Evolutionary conservation across 2,888 invertebrate species (phyloP).

Genomic region (Oegoconia quadripuncta): DNA sequence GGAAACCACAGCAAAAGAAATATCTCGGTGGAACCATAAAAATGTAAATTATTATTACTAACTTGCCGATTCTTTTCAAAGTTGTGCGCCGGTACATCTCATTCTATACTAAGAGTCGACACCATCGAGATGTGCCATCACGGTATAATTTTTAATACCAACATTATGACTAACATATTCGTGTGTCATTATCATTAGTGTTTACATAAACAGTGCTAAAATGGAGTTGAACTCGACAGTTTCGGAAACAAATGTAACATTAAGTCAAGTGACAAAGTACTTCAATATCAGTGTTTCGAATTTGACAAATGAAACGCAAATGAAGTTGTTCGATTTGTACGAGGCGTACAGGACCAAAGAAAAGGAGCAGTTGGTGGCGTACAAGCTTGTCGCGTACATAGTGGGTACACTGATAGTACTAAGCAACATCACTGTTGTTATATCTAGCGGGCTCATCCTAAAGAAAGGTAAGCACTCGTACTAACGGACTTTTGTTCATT

Average conservation of each 20-base stretch:
- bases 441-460: slow-evolving; percentile 82
- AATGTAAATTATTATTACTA: slow-evolving; percentile 55
- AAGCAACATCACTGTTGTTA: slow-evolving; percentile 80
- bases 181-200: slow-evolving; percentile 9
- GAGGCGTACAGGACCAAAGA: slow-evolving; percentile 54
- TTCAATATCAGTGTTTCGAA: slow-evolving; percentile 42
- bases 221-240: slow-evolving; percentile 5
- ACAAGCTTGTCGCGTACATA: slow-evolving; percentile 76
- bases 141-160: background rate
- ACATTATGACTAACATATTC: slow-evolving; percentile 25
- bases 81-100: slow-evolving; percentile 44
- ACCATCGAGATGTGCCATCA: slow-evolving; percentile 28
- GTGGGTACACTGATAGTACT: slow-evolving; percentile 77
- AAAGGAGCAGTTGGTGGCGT: slow-evolving; percentile 63
- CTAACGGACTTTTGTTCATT: background rate
- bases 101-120: slow-evolving; percentile 43
- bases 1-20: slow-evolving; percentile 9
- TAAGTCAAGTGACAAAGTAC: slow-evolving; percentile 40
- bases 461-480: slow-evolving; percentile 71
- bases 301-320: slow-evolving; percentile 40
- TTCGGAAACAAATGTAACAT: slow-evolving; percentile 30
- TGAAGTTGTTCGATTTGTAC: slow-evolving; percentile 43
- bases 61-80: slow-evolving; percentile 38
- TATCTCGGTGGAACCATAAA: slow-evolving; percentile 40
- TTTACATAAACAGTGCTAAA: background rate